phyloP scores from a whole-genome alignment of 2,113 vertebrate genomes.

The Podarcis raffonei region DNA sequence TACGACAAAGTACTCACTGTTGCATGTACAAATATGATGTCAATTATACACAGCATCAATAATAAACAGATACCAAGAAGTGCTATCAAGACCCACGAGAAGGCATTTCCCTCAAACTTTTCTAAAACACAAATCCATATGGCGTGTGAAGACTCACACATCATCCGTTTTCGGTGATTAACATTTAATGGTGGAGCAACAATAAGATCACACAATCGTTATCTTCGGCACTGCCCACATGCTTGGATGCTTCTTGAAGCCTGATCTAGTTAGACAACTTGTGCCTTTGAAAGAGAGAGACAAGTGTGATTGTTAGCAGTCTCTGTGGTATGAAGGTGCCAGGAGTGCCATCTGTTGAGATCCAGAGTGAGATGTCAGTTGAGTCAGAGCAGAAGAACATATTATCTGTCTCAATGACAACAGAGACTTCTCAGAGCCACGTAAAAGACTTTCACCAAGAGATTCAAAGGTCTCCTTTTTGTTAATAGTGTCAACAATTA shows the following conservation, averaged over 20 bases:
- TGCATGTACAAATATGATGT: not conserved
- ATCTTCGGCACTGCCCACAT: not conserved
- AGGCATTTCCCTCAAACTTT: not conserved
- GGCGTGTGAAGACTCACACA: not conserved
- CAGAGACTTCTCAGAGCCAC: not conserved
- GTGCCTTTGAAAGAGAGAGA: not conserved
- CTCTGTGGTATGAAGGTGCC: not conserved
- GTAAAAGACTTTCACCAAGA: not conserved
- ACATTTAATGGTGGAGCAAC: not conserved
- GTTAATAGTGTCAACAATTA: not conserved
- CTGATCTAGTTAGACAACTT: not conserved
- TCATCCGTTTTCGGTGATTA: not conserved
- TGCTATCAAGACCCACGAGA: not conserved
- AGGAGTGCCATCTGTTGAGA: not conserved
- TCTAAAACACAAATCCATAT: not conserved
- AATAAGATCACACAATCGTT: fast-evolving
- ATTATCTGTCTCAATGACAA: not conserved
- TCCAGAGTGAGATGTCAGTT: not conserved
- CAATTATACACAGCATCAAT: not conserved
- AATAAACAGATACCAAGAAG: not conserved
- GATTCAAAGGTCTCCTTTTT: not conserved
- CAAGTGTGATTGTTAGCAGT: not conserved
- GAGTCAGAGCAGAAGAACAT: not conserved
- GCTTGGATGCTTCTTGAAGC: not conserved
- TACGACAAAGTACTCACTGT: not conserved